Conservation (phyloP, 2,797 vertebrate genomes). For the Gymnothorax reevesii region DNA sequence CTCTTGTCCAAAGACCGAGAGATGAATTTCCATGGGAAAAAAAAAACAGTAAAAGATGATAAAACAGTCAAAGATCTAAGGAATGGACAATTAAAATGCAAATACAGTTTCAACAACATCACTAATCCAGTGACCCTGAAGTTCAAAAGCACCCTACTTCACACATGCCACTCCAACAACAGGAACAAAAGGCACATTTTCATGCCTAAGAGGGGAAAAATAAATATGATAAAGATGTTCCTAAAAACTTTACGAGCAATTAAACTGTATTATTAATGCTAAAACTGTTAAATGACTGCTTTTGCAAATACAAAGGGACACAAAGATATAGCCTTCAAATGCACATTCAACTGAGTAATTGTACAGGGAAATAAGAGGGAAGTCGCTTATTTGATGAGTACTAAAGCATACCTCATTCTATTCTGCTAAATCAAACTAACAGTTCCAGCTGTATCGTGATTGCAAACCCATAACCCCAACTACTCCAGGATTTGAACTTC, state of each 20-base stretch:
- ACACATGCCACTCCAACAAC: background rate
- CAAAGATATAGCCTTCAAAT: background rate
- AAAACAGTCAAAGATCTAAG: too few species aligned
- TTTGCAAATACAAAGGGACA: background rate
- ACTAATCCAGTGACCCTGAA: background rate
- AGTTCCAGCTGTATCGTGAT: background rate
- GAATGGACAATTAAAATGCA: too few species aligned
- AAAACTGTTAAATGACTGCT: background rate
- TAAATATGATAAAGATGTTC: background rate
- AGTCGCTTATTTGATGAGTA: background rate
- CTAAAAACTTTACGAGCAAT: background rate
- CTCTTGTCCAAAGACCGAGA: background rate
- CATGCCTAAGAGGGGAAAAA: background rate
- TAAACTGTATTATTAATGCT: background rate
- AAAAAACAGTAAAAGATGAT: background rate
- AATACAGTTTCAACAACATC: background rate
- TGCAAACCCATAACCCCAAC: background rate
- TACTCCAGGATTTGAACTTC: constrained; percentile 3
- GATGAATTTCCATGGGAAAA: background rate
- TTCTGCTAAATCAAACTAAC: background rate
- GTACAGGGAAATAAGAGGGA: background rate
- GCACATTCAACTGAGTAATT: background rate
- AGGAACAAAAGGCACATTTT: background rate
- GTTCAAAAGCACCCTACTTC: background rate
- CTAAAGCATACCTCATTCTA: background rate